phyloP scores from a whole-genome alignment of 2,113 vertebrate genomes.

The Ranitomeya imitator region DNA sequence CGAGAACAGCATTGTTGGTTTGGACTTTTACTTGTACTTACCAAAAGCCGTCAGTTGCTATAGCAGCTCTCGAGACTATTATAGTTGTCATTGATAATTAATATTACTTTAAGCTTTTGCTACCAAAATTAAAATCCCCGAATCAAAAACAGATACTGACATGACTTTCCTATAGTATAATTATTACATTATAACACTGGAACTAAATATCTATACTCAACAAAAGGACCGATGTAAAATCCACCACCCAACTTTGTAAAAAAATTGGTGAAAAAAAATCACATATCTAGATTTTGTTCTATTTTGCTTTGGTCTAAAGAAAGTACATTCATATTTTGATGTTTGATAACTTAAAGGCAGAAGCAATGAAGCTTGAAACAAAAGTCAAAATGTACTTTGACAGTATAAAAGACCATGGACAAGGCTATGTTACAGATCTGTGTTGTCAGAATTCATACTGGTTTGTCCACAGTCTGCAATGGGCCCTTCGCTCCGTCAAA shows the following conservation, averaged over 20 bases:
- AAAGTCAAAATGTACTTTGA: neutral
- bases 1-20: slow-evolving; percentile 77
- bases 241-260: neutral
- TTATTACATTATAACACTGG: neutral
- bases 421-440: neutral
- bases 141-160: neutral
- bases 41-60: slow-evolving; percentile 65
- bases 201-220: slow-evolving; percentile 61
- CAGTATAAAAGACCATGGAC: neutral
- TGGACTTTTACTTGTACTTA: slow-evolving; percentile 84
- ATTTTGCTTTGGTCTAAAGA: neutral
- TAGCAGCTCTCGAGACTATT: slow-evolving; percentile 70
- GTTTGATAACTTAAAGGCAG: neutral
- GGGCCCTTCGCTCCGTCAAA: no score
- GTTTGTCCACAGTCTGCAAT: no score
- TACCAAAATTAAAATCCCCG: slow-evolving; percentile 73
- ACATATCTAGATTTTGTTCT: neutral
- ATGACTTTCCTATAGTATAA: neutral
- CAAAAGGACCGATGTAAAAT: neutral
- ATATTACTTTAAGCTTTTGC: slow-evolving; percentile 70
- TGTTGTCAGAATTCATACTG: no score
- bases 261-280: neutral
- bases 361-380: slow-evolving; percentile 2
- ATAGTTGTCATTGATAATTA: slow-evolving; percentile 11
- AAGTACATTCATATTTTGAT: neutral